Conservation (phyloP, 2,797 vertebrate genomes). For the Myripristis murdjan region DNA sequence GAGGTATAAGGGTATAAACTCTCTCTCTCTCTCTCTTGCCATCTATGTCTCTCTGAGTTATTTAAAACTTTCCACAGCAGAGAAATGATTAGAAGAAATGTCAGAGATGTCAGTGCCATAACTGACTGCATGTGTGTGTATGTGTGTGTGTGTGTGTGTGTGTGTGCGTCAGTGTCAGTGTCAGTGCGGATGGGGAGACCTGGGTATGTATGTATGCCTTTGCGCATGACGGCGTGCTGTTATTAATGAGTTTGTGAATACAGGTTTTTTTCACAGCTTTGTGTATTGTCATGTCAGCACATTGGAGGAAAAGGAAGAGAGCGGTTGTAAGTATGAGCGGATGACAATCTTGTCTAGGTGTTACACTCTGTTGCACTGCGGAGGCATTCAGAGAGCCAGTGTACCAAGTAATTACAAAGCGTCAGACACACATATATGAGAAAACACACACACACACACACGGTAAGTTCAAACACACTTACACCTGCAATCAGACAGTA, state of each 20-base stretch:
- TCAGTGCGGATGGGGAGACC: background rate
- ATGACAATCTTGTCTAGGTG: conserved; percentile 7
- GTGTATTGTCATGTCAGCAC: conserved; percentile 1
- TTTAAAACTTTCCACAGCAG: conserved; percentile 31
- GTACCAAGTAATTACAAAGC: conserved; percentile 2
- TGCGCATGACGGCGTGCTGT: background rate
- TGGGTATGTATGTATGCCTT: conserved; percentile 7
- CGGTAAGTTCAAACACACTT: background rate
- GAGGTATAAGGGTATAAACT: conserved; percentile 5
- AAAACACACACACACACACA: background rate
- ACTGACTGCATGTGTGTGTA: background rate
- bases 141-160: background rate
- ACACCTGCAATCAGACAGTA: background rate
- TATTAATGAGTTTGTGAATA: background rate
- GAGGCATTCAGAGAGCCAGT: background rate
- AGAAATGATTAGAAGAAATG: conserved; percentile 41
- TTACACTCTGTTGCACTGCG: background rate
- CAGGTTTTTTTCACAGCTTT: background rate
- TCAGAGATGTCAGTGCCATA: conserved; percentile 29
- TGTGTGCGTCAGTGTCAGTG: background rate
- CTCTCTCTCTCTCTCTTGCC: background rate
- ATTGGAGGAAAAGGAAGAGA: background rate
- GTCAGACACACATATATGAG: background rate
- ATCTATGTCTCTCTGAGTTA: conserved; percentile 14
- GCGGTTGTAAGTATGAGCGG: background rate